A percentile compares a stretch with the other conserved stretches of the same genome.
Conservation (phyloP, 1,140 invertebrate genomes). For the Phymorhynchus buccinoides region DNA sequence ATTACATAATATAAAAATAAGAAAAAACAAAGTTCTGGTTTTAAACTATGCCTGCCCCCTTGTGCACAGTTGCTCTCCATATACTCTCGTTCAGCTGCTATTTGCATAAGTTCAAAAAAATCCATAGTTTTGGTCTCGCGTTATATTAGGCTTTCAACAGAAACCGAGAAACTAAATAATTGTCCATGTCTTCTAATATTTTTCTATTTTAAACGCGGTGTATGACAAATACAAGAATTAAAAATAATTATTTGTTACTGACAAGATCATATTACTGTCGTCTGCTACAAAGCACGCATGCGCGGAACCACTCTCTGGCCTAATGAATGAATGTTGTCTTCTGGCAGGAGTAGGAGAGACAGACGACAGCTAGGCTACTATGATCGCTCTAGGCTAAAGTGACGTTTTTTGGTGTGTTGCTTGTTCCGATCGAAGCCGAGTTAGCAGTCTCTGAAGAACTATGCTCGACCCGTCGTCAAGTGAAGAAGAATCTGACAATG, state of each 20-base stretch:
- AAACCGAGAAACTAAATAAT: neutral
- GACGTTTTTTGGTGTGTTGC: conserved; percentile 25
- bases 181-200: neutral
- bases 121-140: neutral
- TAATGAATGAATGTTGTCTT: conserved; percentile 37
- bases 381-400: neutral
- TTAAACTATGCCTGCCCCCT: too few relatives aligned
- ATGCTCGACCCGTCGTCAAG: conserved; percentile 77
- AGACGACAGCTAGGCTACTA: neutral
- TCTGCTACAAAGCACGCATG: conserved; percentile 56
- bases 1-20: too few relatives aligned
- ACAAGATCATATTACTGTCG: conserved; percentile 41
- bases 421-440: neutral
- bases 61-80: neutral
- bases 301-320: conserved; percentile 26
- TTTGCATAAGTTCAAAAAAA: neutral
- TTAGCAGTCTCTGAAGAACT: conserved; percentile 37
- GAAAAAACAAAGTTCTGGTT: too few relatives aligned
- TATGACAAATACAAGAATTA: neutral
- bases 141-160: neutral
- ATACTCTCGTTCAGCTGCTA: neutral
- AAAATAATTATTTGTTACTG: neutral
- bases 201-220: neutral
- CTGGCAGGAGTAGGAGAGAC: neutral
- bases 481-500: conserved; percentile 73